Evolutionary conservation across 2,797 vertebrate species (phyloP).

Genomic region (Perodicticus potto): DNA sequence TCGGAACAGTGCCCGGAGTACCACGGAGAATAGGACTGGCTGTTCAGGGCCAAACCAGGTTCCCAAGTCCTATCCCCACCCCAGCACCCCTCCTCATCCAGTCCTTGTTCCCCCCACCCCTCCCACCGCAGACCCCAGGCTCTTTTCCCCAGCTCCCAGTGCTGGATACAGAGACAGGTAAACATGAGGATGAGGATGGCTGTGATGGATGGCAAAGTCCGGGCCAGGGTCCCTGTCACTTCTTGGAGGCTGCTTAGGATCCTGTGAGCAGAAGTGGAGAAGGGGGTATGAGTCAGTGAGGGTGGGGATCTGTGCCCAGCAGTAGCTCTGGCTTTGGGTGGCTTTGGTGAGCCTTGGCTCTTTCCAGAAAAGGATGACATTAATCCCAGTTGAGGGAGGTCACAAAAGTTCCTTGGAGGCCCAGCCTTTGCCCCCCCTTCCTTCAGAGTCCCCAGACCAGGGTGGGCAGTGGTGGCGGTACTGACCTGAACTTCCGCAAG

Average conservation of each 20-base stretch:
- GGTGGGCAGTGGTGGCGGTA: accelerated
- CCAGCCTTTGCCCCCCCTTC: not conserved
- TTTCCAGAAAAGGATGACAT: not conserved
- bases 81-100: accelerated
- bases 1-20: constrained; percentile 83
- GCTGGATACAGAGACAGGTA: constrained; percentile 86
- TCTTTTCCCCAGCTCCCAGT: accelerated
- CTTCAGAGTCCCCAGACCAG: not conserved
- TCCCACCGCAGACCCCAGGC: accelerated
- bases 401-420: not conserved
- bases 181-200: constrained; percentile 87
- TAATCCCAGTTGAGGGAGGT: not conserved
- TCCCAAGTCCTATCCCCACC: accelerated
- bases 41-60: not conserved
- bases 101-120: accelerated
- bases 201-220: constrained; percentile 79
- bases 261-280: constrained; percentile 63
- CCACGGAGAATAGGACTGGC: constrained; percentile 85
- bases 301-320: not conserved
- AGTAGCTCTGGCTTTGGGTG: not conserved
- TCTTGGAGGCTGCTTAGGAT: constrained; percentile 81
- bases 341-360: not conserved
- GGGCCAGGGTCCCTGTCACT: constrained; percentile 77
- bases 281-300: not conserved
- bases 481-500: constrained; percentile 82